Conservation (phyloP, 2,888 invertebrate species). For the Drosophila yooni region DNA sequence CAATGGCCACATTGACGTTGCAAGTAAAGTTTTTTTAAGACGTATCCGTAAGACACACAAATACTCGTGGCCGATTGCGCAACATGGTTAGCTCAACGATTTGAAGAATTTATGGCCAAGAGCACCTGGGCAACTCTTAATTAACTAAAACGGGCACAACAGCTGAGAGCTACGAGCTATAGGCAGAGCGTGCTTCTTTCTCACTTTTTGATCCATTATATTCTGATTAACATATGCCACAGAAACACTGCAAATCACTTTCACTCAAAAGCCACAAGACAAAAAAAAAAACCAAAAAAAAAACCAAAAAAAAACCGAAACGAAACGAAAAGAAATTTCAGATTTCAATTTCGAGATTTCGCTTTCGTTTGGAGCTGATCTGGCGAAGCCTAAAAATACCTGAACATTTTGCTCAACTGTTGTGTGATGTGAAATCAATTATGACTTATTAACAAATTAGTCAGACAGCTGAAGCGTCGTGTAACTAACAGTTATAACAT, state of each 20-base stretch:
- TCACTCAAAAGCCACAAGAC: conserved; percentile 55
- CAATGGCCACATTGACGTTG: conserved; percentile 71
- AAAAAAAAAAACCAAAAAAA: conserved; percentile 19
- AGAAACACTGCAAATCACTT: conserved; percentile 71
- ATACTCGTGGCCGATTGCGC: conserved; percentile 57
- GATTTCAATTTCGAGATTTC: conserved; percentile 55
- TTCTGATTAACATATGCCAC: conserved; percentile 70
- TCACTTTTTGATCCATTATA: conserved; percentile 50
- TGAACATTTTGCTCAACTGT: conserved; percentile 26
- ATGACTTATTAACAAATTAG: conserved; percentile 80
- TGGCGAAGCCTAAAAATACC: conserved; percentile 17
- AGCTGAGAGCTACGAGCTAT: conserved; percentile 2
- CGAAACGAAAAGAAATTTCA: conserved; percentile 65
- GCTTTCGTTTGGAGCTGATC: conserved; percentile 63
- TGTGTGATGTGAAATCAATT: conserved; percentile 78
- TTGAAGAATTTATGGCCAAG: conserved; percentile 67
- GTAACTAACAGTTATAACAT: conserved; percentile 67
- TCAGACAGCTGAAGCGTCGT: conserved; percentile 44
- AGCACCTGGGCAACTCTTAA: conserved; percentile 58
- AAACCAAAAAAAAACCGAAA: conserved; percentile 25
- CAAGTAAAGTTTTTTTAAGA: conserved; percentile 28
- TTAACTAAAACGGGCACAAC: conserved; percentile 44
- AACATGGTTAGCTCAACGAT: conserved; percentile 37
- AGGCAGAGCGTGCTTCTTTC: conserved; percentile 12
- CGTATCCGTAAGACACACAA: conserved; percentile 33